Conservation (phyloP, 2,888 invertebrate species). For the Aspidapion aeneum region DNA sequence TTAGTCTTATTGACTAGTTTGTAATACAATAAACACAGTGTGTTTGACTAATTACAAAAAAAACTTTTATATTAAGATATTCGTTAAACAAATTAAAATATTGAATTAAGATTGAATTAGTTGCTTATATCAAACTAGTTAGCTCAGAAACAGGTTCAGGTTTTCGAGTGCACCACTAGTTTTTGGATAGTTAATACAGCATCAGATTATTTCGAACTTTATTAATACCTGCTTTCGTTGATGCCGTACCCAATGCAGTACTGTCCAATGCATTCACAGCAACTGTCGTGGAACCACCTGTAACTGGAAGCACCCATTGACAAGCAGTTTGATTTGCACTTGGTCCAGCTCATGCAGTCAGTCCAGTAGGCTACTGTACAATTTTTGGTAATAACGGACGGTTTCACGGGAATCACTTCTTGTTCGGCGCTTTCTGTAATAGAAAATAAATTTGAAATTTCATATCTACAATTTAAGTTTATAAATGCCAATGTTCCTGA, state of each 20-base stretch:
- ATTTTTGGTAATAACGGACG: constrained; percentile 65
- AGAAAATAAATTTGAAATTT: background rate
- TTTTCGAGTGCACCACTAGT: no score
- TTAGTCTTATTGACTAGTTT: no score
- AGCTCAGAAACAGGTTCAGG: no score
- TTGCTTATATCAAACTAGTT: no score
- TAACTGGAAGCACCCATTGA: constrained; percentile 81
- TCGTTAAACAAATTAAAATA: no score
- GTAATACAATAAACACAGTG: no score
- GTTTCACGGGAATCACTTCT: constrained; percentile 57
- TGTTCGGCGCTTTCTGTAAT: constrained; percentile 62
- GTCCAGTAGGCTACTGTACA: constrained; percentile 92
- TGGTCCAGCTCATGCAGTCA: constrained; percentile 84
- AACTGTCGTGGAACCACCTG: constrained; percentile 94
- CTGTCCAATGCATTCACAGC: constrained; percentile 89
- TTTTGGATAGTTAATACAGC: no score
- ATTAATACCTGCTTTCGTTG: constrained; percentile 81
- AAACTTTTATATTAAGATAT: no score
- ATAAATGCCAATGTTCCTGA: no score
- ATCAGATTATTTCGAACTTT: no score
- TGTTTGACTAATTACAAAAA: no score
- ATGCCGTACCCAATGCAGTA: constrained; percentile 89
- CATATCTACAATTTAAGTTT: background rate
- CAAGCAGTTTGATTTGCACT: constrained; percentile 78
- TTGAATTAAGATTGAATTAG: no score